These are phyloP conservation scores for Dromaius novaehollandiae DNA, from an alignment of 2,113 vertebrate species.

Conservation along the genomic window DNA sequence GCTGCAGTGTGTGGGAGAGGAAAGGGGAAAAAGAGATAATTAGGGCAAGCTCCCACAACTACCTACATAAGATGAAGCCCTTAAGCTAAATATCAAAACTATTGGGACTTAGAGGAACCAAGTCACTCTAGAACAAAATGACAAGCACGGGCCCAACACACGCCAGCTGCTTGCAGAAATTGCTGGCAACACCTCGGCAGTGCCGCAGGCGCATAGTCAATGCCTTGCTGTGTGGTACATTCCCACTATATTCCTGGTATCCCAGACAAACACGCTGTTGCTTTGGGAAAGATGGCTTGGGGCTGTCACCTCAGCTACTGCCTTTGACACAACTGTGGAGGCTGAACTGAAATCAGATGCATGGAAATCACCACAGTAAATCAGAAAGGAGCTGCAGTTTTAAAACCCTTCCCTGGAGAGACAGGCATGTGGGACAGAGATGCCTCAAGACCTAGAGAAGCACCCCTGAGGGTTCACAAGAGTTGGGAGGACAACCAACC, in stretches of 20 bases:
- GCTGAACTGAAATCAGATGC: accelerated
- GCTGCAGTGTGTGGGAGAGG: constrained; percentile 6
- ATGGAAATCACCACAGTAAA: accelerated
- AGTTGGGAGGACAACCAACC: background rate
- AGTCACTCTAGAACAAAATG: background rate
- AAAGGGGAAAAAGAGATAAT: background rate
- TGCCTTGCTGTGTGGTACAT: background rate
- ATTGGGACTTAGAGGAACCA: background rate
- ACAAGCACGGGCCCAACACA: accelerated
- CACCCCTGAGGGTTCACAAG: accelerated
- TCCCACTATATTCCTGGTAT: background rate
- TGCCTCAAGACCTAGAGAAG: background rate
- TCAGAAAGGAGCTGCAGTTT: background rate
- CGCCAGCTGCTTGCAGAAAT: background rate
- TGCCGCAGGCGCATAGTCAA: too few relatives aligned
- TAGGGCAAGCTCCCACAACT: background rate
- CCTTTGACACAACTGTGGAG: background rate
- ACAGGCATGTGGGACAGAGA: background rate
- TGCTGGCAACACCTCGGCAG: background rate
- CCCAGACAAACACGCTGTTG: accelerated
- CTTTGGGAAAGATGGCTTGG: background rate
- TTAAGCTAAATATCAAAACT: background rate
- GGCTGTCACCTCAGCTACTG: background rate
- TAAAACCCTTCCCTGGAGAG: background rate
- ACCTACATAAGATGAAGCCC: background rate